These are phyloP conservation scores for Nesogale talazaci DNA, from an alignment of 2,113 vertebrate species.

Conservation along the genomic window DNA sequence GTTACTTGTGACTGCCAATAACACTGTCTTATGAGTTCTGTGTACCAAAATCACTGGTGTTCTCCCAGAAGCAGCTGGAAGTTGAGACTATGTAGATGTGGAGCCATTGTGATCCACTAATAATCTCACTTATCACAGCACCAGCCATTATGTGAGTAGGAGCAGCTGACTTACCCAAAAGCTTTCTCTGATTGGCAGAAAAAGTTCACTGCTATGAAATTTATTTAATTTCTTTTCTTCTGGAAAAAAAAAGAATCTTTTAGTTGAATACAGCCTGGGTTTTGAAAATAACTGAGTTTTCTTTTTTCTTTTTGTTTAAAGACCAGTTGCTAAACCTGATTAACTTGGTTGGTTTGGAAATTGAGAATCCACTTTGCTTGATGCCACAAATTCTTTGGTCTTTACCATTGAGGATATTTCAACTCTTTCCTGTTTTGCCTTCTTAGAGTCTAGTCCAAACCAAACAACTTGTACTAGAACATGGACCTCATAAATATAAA, in stretches of 20 bases:
- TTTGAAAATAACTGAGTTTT: conserved; percentile 25
- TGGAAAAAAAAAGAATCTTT: neutral
- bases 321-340: neutral
- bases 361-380: neutral
- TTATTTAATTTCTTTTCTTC: conserved; percentile 34
- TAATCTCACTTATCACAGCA: neutral
- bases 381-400: conserved; percentile 5
- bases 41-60: neutral
- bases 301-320: neutral
- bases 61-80: neutral
- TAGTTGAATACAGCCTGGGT: neutral
- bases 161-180: conserved; percentile 14
- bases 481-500: neutral
- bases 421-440: conserved; percentile 9
- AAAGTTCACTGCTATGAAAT: conserved; percentile 55
- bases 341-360: neutral
- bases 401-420: neutral
- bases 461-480: conserved; percentile 19
- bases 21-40: neutral
- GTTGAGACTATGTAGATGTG: neutral
- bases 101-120: conserved; percentile 13
- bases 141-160: conserved; percentile 10
- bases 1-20: conserved; percentile 9
- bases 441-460: neutral
- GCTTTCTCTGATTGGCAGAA: neutral